Evolutionary conservation across 2,888 invertebrate genomes (phyloP), one percentile per base, ranked within the genome.

Genomic region (Scaptomyza parva): DNA sequence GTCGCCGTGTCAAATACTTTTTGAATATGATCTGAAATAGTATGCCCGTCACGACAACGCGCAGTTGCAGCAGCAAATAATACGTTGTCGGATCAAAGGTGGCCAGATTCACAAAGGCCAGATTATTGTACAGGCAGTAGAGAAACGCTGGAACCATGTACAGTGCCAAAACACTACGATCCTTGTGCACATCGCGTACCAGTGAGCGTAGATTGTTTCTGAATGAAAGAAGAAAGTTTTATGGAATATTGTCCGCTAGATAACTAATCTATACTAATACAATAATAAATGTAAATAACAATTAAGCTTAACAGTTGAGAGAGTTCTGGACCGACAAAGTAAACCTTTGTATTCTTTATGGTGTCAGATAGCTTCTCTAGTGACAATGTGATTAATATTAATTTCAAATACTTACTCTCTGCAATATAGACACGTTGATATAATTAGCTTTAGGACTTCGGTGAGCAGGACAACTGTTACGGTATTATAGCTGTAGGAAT

Each of bases 31-130:
- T 93, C 97, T 98, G 93, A 71, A 90, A 98, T 41, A 98, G 93
- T 55, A 98, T 92, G 33, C 98, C 98, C 5, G 98, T 98, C 7
- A 98, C 94, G 17, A 98, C 97, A 35, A 98, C 98, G 85, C 98
- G 93, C 77, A 98, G 94, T 91, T 98, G 98, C 7, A 98, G 92
- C 41, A 98, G 92, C 59, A 98, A 93, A 91, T 96, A 98, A 90
- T 98, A 98, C 0, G 98, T 97, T 0, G 98, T 98, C 1, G 98
- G 98, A 91, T 98, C 98, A 92, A 97, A 98, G 54, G 94, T 94
- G 11, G 97, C 95, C 81, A 98, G 93, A 92, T 98, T 98, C 52
- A 96, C 93, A 92, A 98, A 98, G 28, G 97, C 95, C 86, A 99
- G 93, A 92, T 98, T 98, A 90, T 99, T 98, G 93, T 98, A 98